These are phyloP conservation scores for Apotomis betuletana DNA, from an alignment of 2,888 invertebrate genomes.

Conservation along the genomic window DNA sequence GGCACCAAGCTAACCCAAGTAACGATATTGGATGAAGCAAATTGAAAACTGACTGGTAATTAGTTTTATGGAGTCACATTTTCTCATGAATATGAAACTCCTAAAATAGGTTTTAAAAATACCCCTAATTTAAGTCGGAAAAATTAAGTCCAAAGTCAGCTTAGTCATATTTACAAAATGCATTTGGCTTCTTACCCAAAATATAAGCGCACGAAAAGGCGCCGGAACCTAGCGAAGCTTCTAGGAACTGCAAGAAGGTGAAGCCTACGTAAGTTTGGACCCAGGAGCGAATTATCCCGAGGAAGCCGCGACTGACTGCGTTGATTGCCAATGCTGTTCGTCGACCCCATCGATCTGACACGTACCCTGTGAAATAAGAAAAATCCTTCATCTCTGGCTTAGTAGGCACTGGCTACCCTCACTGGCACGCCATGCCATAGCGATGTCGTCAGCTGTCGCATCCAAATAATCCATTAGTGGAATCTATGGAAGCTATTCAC, in stretches of 20 bases:
- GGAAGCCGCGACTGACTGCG: constrained; percentile 82
- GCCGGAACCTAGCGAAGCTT: constrained; percentile 86
- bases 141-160: too few relatives aligned
- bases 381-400: not conserved
- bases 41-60: too few relatives aligned
- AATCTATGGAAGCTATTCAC: too few relatives aligned
- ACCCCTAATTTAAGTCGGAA: too few relatives aligned
- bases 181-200: constrained; percentile 74
- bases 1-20: too few relatives aligned
- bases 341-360: constrained; percentile 89
- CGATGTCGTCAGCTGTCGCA: too few relatives aligned
- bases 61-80: too few relatives aligned
- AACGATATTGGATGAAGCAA: too few relatives aligned
- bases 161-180: too few relatives aligned
- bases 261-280: constrained; percentile 86
- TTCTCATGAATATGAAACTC: too few relatives aligned
- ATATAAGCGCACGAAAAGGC: constrained; percentile 88
- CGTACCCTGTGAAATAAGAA: constrained; percentile 71
- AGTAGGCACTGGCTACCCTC: not conserved
- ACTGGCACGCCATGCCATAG: not conserved
- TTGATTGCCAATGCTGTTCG: constrained; percentile 82
- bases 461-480: too few relatives aligned
- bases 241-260: constrained; percentile 86
- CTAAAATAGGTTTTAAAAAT: too few relatives aligned
- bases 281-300: constrained; percentile 84